Percentiles rank a stretch among this genome's conserved stretches.
These are phyloP conservation scores for Incurvaria masculella DNA, from an alignment of 2,888 invertebrate species.

Conservation along the genomic window DNA sequence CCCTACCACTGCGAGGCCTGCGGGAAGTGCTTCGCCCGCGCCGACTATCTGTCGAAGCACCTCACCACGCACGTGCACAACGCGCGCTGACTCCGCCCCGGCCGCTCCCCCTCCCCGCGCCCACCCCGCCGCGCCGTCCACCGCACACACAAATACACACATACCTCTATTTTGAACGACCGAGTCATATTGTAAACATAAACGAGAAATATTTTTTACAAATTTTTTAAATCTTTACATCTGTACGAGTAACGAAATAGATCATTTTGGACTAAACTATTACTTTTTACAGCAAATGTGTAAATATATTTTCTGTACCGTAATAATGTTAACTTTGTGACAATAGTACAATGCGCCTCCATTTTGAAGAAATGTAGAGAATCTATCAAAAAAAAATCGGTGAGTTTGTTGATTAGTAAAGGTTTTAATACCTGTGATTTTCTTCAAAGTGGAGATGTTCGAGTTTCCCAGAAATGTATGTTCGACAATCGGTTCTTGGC, in stretches of 20 bases:
- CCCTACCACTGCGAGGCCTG: conserved; percentile 92
- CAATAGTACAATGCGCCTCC: not conserved
- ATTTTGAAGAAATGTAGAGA: not conserved
- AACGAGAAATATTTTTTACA: conserved; percentile 53
- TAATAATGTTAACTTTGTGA: not conserved
- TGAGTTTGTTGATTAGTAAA: too few relatives aligned
- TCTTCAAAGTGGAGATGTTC: too few relatives aligned
- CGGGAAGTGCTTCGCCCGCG: conserved; percentile 87
- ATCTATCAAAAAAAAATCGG: too few relatives aligned
- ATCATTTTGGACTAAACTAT: not conserved
- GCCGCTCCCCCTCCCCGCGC: not conserved
- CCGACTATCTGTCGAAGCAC: conserved; percentile 88
- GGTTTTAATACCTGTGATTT: too few relatives aligned
- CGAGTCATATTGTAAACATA: conserved; percentile 38
- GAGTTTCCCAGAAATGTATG: too few relatives aligned
- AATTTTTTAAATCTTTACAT: conserved; percentile 29
- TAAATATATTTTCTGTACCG: not conserved
- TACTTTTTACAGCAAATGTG: not conserved
- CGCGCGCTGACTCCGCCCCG: conserved; percentile 47
- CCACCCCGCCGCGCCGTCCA: conserved; percentile 27
- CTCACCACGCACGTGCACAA: conserved; percentile 87
- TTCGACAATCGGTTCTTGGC: too few relatives aligned
- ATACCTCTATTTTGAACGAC: conserved; percentile 30
- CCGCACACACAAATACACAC: conserved; percentile 22
- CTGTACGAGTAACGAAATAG: not conserved